These are phyloP conservation scores for Falco biarmicus DNA, from an alignment of 2,797 vertebrate genomes.

Conservation along the genomic window DNA sequence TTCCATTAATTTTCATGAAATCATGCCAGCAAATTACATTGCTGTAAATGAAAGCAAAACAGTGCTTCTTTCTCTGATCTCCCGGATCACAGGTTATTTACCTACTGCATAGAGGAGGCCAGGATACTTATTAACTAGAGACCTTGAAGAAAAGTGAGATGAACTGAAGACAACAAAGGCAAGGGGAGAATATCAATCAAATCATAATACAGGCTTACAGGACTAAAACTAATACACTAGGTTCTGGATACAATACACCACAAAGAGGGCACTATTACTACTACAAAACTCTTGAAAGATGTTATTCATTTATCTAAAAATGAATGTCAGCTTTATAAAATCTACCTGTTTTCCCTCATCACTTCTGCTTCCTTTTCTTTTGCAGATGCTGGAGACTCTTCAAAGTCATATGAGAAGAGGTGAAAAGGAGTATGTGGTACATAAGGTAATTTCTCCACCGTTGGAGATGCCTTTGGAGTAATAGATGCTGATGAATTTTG, in stretches of 20 bases:
- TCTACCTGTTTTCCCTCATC: slow-evolving; percentile 84
- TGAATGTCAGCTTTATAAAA: not conserved
- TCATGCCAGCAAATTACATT: not conserved
- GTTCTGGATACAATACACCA: slow-evolving; percentile 7
- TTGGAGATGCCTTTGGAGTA: slow-evolving; percentile 74
- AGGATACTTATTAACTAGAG: not conserved
- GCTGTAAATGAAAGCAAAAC: slow-evolving; percentile 3
- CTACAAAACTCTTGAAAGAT: not conserved
- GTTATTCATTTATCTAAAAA: slow-evolving; percentile 1
- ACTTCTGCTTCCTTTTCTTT: slow-evolving; percentile 80
- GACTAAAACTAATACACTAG: not conserved
- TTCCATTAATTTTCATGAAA: not conserved
- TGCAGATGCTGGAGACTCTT: slow-evolving; percentile 78
- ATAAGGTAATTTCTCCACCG: slow-evolving; percentile 85
- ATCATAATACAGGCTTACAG: not conserved
- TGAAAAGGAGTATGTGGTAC: slow-evolving; percentile 92
- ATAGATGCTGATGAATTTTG: slow-evolving; percentile 72
- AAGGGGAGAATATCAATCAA: not conserved
- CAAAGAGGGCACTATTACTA: not conserved
- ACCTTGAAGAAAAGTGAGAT: not conserved
- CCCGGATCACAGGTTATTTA: not conserved
- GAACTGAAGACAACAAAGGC: not conserved
- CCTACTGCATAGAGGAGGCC: not conserved
- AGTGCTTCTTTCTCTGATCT: not conserved
- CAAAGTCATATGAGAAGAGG: slow-evolving; percentile 90